A percentile compares a stretch with the other conserved stretches of the same genome.
Conservation (phyloP, 2,888 invertebrate genomes). For the Rhodophaea formosa region DNA sequence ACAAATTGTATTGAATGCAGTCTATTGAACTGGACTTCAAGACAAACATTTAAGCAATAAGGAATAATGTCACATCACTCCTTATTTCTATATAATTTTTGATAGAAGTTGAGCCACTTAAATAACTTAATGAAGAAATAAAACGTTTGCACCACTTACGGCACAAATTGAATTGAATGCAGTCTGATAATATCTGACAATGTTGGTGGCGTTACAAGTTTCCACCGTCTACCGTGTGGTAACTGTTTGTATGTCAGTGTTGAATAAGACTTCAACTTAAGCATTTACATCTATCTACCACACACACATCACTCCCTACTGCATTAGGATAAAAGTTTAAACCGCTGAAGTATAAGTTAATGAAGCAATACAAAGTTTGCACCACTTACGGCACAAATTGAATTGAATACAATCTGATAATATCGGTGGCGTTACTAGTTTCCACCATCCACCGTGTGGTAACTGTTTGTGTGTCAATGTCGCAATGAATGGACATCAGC, state of each 20-base stretch:
- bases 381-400: not conserved
- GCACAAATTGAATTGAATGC: no score
- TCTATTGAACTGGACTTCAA: no score
- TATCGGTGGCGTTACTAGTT: not conserved
- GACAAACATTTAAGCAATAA: no score
- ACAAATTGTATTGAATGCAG: no score
- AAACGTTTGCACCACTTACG: not conserved
- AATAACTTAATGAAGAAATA: not conserved
- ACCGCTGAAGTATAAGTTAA: not conserved
- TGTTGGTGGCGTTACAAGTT: not conserved
- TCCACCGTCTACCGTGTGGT: not conserved
- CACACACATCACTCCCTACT: no score
- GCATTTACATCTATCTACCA: no score
- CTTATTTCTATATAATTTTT: no score
- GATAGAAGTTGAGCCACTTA: no score
- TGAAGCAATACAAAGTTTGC: slow-evolving; percentile 6
- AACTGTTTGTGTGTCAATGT: slow-evolving; percentile 4
- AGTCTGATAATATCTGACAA: not conserved
- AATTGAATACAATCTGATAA: not conserved
- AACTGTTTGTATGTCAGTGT: not conserved
- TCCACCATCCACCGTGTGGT: not conserved
- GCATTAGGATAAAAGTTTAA: no score
- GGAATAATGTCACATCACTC: no score
- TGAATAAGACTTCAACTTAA: not conserved
- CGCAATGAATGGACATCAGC: not conserved